Evolutionary conservation across 92 coral and sea anemone genomes (phyloP), one percentile per base, ranked within the genome.

Genomic region (Zoanthus sociatus): DNA sequence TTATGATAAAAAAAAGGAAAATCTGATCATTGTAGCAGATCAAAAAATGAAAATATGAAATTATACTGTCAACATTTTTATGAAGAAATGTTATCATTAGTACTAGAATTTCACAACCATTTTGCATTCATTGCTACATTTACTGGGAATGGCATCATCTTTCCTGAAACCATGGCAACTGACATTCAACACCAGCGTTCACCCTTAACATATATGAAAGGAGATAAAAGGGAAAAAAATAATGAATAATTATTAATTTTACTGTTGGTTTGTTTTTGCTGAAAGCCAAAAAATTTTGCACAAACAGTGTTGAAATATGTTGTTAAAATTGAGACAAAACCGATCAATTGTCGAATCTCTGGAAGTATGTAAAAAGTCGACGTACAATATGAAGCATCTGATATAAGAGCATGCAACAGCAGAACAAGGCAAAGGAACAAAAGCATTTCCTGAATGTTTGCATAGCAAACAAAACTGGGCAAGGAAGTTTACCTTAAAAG

Each of bases 401-500:
- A 26, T 67, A 11, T 67, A 46, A 51, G 1, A 60, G 45, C 85
- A 81, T 66, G 85, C 75, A 81, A 81, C 5, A 81, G 21, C 85
- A 81, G 75, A 81, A 45, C 85, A 10, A 8, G 61, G 58, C 58
- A 66, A 0, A 7, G 10, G 61, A 61, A 64, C 85, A 66, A 81
- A 81, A 71, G 51, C 61, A 47, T 66, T 81, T n/a, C 13, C 63
- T 45, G 55, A 42, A 8, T 81, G 75, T 81, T 81, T 81, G 67
- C 45, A 63, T 30, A 81, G 60, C 85, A 81, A 81, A 81, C 85
- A 64, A 50, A 81, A 20, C 55, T 26, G 76, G 71, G 3, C 60
- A 81, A 64, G 58, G 21, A 66, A 45, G 75, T 81, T 81, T 81
- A 81, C 85, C 70, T 53, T 18, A 50, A 81, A 81, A 67, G 74